phyloP scores from a whole-genome alignment of 2,113 vertebrate genomes.

The Neomonachus schauinslandi region DNA sequence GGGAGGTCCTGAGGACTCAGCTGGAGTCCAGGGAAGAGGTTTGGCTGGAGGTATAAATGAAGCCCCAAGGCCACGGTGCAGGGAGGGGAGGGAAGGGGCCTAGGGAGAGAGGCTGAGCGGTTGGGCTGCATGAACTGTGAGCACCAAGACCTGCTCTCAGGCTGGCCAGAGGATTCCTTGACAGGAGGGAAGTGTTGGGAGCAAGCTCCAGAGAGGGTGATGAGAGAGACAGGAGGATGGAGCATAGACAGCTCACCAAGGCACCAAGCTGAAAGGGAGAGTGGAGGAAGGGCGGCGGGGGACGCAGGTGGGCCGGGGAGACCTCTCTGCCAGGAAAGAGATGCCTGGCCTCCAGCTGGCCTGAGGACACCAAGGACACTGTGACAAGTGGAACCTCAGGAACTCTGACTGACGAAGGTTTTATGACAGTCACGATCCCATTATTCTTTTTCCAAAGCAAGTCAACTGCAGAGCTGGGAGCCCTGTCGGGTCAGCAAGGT shows the following conservation, averaged over 20 bases:
- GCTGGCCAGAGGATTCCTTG: neutral
- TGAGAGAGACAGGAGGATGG: neutral
- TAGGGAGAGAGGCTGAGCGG: neutral
- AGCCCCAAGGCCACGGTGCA: rapidly evolving
- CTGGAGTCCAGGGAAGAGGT: neutral
- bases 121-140: neutral
- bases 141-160: neutral
- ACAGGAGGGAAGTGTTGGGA: neutral
- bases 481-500: neutral
- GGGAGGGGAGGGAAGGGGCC: neutral
- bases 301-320: neutral
- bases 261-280: rapidly evolving
- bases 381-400: neutral
- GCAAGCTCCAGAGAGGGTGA: neutral
- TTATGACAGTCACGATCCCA: neutral
- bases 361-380: neutral
- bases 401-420: neutral
- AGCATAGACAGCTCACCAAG: neutral
- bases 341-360: neutral
- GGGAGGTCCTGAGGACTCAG: neutral
- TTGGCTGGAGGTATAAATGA: neutral
- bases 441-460: neutral
- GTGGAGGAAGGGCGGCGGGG: neutral
- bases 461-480: neutral
- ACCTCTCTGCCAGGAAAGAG: neutral